Evolutionary conservation across 23 tunicate species (phyloP), one percentile per base, ranked within the genome.

Genomic region (Botrylloides violaceus): DNA sequence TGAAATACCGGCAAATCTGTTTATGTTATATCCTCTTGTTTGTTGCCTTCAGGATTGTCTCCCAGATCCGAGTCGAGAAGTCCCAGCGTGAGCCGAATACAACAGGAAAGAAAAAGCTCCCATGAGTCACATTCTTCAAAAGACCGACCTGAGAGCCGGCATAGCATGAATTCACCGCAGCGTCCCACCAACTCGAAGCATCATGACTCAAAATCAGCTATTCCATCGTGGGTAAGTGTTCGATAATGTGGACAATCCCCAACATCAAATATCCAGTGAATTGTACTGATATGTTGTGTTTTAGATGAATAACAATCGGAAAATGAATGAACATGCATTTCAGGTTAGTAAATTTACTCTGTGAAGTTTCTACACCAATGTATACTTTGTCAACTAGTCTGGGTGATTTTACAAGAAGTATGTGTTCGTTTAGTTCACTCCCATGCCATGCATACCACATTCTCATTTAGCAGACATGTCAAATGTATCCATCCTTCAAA

Each of bases 141-240:
- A 68, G 74, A 68, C 22, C 36, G 74, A 28, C 74, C 74, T 15
- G 74, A 68, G 20, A 68, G 74, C 47, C 56, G 47, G 19, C 74
- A 68, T 25, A 68, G 74, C 37, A 4, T 36, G 2, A 68, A 36
- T 43, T 68, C 74, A 19, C 74, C 74, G 4, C 37, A 32, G 12
- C 56, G 58, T 4, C 20, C 59, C 0, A 6, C 74, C 18, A 39
- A 68, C 23, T 39, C 58, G 12, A 37, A 68, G 28, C 74, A 43
- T 15, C 29, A 32, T 21, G 31, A 31, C 22, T 33, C 71, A 0
- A 43, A 43, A 43, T n/a, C 58, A 20, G 57, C 49, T 4, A 38
- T 32, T 38, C 37, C 74, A 36, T 68, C 74, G 4, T 68, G 56
- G 74, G 74, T 68, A 37, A 9, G 74, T 23, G n/a, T n/a, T n/a